Evolutionary conservation across 2,888 invertebrate genomes (phyloP), one percentile per base, ranked within the genome.

Genomic region (Cyclophora albipunctata): DNA sequence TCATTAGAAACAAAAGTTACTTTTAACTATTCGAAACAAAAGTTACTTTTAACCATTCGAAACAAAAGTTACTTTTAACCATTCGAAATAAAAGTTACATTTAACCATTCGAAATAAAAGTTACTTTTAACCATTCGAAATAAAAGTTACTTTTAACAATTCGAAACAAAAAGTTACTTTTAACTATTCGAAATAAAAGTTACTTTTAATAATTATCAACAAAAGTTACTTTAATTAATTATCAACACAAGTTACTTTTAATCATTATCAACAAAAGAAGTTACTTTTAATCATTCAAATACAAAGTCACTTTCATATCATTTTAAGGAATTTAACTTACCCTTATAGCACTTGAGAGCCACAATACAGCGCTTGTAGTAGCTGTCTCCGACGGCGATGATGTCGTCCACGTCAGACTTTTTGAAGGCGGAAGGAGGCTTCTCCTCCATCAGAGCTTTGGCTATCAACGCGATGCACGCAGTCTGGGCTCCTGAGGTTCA

Each of bases 321-420:
- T 7, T 7, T 3, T 7, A 4, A 7, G 5, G 41, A 6, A 4
- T 6, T 5, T 4, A 6, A 41, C 52, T 44, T 34, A 86, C 87
- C 87, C 67, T 86, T 87, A 57, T 87, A 87, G 42, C 87, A 88
- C 64, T 87, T 88, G 37, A 85, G 59, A 0, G 69, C 67, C 3
- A 78, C 46, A 63, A 78, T 64, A 47, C 85, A 85, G 47, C 76
- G 77, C 47, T 62, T 75, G 51, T 87, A 87, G 53, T 73, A 86
- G 7, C 62, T 62, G 50, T 88, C 87, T 0, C 86, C 87, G 0
- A 61, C 57, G 0, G 76, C 70, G 2, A 88, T 80, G 3, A 82
- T 50, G 0, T 84, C 81, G 42, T 87, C 80, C 1, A 87, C 84
- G 7, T 88, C 85, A 0, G 54, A 35, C 4, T 44, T 63, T 0